phyloP scores from a whole-genome alignment of 2,113 vertebrate species.

The Zosterops hypoxanthus region DNA sequence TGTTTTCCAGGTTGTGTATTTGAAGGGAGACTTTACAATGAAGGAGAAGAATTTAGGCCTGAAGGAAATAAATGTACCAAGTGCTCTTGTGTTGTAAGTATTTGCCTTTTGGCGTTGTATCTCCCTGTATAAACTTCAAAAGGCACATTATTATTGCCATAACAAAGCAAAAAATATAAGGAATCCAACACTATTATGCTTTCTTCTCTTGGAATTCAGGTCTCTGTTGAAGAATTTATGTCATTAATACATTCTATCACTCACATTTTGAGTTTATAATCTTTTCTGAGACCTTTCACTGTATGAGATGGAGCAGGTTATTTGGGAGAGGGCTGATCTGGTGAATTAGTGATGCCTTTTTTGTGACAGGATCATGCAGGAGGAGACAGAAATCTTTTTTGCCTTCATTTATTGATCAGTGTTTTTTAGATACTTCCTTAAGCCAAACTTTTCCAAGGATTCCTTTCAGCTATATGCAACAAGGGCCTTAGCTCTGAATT shows the following conservation, averaged over 20 bases:
- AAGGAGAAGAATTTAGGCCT: slow-evolving; percentile 91
- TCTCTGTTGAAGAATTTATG: background rate
- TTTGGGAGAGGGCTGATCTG: background rate
- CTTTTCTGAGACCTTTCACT: background rate
- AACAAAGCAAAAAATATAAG: slow-evolving; percentile 25
- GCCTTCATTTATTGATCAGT: background rate
- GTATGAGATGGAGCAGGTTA: background rate
- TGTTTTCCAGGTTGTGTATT: slow-evolving; percentile 88
- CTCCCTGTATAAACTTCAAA: slow-evolving; percentile 36
- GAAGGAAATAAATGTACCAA: slow-evolving; percentile 90
- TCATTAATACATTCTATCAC: background rate
- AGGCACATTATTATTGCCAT: slow-evolving; percentile 7
- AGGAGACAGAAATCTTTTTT: background rate
- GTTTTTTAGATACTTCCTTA: background rate
- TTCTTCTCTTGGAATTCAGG: background rate
- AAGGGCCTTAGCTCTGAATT: background rate
- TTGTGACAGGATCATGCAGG: background rate
- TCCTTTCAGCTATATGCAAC: background rate
- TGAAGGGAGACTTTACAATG: slow-evolving; percentile 89
- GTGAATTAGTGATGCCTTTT: background rate
- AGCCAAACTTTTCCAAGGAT: background rate
- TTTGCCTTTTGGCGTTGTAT: slow-evolving; percentile 51
- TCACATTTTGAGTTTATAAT: background rate
- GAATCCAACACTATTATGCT: background rate
- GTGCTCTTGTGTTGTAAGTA: slow-evolving; percentile 93